phyloP scores from a whole-genome alignment of 2,113 vertebrate species.

The Anthoscopus minutus region DNA sequence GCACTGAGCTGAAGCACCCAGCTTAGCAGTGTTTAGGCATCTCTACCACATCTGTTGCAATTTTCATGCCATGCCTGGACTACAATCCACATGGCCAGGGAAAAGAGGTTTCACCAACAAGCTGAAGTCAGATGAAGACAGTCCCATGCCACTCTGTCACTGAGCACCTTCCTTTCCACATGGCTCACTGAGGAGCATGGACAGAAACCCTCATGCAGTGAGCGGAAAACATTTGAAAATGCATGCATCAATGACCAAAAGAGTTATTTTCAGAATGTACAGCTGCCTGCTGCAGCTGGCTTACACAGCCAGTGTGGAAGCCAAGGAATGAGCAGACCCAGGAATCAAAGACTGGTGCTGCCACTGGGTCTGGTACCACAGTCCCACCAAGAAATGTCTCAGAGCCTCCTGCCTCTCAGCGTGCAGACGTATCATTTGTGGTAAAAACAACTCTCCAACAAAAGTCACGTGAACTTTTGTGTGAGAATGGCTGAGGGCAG shows the following conservation, averaged over 20 bases:
- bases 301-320: not conserved
- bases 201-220: rapidly evolving
- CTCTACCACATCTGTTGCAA: not conserved
- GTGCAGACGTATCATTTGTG: not conserved
- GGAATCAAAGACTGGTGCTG: not conserved
- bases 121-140: not conserved
- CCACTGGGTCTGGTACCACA: rapidly evolving
- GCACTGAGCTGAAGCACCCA: not conserved
- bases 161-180: not conserved
- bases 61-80: not conserved
- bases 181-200: rapidly evolving
- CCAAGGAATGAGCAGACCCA: not conserved
- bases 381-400: not conserved
- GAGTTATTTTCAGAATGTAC: not conserved
- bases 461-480: not conserved
- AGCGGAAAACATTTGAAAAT: not conserved
- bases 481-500: not conserved
- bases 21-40: not conserved
- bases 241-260: not conserved
- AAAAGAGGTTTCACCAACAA: not conserved
- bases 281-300: not conserved
- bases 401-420: not conserved
- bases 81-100: rapidly evolving
- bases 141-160: not conserved
- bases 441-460: not conserved